Conservation (phyloP, 2,113 vertebrate genomes). For the Cyprinodon tularosa region DNA sequence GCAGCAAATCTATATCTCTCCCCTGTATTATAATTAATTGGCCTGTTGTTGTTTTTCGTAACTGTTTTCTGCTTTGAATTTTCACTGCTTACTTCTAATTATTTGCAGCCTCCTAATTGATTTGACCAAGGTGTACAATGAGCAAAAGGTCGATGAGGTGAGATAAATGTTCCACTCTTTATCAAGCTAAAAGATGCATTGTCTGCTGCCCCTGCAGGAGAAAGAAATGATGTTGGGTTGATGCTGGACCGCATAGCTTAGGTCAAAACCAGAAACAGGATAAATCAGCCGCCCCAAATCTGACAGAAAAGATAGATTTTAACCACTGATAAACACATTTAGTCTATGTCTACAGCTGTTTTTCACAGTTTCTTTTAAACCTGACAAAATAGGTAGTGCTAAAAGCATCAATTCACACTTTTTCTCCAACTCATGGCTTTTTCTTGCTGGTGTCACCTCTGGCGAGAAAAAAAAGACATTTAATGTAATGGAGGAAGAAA, state of each 20-base stretch:
- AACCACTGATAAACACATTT: not conserved
- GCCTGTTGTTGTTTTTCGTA: conserved; percentile 14
- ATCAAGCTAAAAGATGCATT: not conserved
- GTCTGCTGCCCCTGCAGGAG: not conserved
- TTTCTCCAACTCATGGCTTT: not conserved
- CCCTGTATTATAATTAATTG: conserved; percentile 24
- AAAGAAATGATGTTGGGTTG: not conserved
- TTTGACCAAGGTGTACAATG: conserved; percentile 91
- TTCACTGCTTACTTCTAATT: conserved; percentile 39
- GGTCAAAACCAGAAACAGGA: not conserved
- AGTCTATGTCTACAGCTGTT: not conserved
- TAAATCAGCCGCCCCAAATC: not conserved
- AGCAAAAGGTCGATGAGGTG: conserved; percentile 94
- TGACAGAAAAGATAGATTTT: not conserved
- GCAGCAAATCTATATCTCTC: conserved; percentile 31
- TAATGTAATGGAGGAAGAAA: too few species aligned
- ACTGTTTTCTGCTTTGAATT: conserved; percentile 2
- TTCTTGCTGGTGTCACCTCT: not conserved
- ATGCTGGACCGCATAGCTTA: not conserved
- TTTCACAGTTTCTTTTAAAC: not conserved
- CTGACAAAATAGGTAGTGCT: not conserved
- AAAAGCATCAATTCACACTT: not conserved
- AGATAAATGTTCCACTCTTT: conserved; percentile 11
- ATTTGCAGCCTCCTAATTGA: conserved; percentile 91
- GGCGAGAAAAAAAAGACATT: too few species aligned